Evolutionary conservation across 2,113 vertebrate genomes (phyloP), one percentile per base, ranked within the genome.

Genomic region (Sialia sialis): DNA sequence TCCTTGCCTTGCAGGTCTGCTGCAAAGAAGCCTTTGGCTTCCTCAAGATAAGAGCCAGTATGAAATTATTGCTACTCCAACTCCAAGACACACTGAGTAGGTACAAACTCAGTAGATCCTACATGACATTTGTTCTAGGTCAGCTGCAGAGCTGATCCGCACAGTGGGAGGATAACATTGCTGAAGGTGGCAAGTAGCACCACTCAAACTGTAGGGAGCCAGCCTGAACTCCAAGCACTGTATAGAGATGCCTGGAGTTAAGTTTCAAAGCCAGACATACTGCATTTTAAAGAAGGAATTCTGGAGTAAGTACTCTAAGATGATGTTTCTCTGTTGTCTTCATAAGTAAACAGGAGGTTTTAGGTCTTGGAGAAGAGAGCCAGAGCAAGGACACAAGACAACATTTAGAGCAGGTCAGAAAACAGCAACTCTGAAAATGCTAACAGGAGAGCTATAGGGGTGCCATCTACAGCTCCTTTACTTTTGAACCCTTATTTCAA

Each of bases 381-480:
- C 52, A 72, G 10, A 60, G 23, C 13, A 81, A 67, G 25, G 19
- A 26, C 25, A 52, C 6, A 34, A 41, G 6, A n/a, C 13, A 69
- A 29, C 16, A 22, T 12, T 44, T 39, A n/a, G 7, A 15, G 4
- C 5, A 15, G 23, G 6, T 63, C 52, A 75, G n/a, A 59, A 55
- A 81, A 34, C 1, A 3, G n/a, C 6, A 81, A 14, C 14, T 27
- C 51, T n/a, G 7, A 55, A 68, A 32, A 32, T 7, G 2, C 25
- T 4, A 55, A 51, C 3, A 48, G 4, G 13, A 11, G 25, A 90
- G 10, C 15, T 25, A 64, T 0, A 73, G 4, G 5, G 2, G 0
- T 10, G 1, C 9, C 20, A 49, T 5, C 27, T 62, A 3, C 2
- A 49, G 4, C 16, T 46, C 5, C 44, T 49, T 11, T 32, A 34